These are phyloP conservation scores for Craseonycteris thonglongyai DNA, from an alignment of 2,113 vertebrate species.

Conservation along the genomic window DNA sequence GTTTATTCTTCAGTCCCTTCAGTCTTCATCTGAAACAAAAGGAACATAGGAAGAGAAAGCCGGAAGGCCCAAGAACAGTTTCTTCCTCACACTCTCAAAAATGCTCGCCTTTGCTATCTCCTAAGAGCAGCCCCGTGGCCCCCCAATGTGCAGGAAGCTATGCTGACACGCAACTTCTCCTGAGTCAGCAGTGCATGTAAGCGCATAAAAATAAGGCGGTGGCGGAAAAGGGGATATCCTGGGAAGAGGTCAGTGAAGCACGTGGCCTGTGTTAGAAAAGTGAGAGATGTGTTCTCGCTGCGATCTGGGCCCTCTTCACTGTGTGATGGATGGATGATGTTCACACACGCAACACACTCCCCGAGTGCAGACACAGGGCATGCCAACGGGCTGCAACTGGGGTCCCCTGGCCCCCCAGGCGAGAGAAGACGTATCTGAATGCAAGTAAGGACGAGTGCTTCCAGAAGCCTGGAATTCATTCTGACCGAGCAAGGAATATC, in stretches of 20 bases:
- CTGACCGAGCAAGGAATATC: background rate
- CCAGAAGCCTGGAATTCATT: background rate
- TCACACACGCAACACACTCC: background rate
- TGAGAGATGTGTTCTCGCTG: background rate
- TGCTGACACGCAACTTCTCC: slow-evolving; percentile 17
- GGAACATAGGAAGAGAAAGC: background rate
- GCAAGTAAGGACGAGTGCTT: background rate
- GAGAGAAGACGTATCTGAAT: background rate
- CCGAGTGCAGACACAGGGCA: background rate
- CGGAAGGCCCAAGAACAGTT: background rate
- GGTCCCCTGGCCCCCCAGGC: background rate
- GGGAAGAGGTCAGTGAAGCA: background rate
- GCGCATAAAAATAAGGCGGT: no score
- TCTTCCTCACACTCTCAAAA: background rate
- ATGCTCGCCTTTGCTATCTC: background rate
- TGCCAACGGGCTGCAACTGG: background rate
- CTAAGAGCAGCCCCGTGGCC: background rate
- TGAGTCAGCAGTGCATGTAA: no score
- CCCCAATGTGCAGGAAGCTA: background rate
- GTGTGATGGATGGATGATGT: background rate
- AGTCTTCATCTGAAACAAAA: slow-evolving; percentile 31
- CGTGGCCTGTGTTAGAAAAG: background rate
- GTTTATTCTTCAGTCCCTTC: background rate
- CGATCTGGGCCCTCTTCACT: background rate
- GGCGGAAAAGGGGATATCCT: background rate